Conservation (phyloP, 1,140 invertebrate genomes). For the Rhynchophorus ferrugineus region DNA sequence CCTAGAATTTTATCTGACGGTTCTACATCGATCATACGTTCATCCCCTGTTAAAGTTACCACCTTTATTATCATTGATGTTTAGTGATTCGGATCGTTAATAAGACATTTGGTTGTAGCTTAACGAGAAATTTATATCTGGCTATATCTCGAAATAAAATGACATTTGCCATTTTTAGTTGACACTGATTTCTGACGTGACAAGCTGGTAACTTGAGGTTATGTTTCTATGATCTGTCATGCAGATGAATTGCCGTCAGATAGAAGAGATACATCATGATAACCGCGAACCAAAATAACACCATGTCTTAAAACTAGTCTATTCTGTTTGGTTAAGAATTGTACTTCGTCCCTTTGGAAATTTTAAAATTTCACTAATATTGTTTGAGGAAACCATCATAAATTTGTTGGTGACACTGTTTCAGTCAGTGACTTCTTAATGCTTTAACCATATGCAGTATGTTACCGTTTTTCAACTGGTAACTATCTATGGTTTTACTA, state of each 20-base stretch:
- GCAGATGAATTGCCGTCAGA: background rate
- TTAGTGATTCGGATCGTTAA: background rate
- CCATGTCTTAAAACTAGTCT: background rate
- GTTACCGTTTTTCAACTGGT: slow-evolving; percentile 31
- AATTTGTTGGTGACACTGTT: background rate
- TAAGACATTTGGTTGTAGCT: background rate
- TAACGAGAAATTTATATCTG: background rate
- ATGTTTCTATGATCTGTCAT: background rate
- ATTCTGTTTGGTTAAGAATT: background rate
- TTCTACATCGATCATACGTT: slow-evolving; percentile 34
- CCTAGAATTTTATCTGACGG: slow-evolving; percentile 30
- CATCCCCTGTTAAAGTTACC: slow-evolving; percentile 32
- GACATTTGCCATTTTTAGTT: background rate
- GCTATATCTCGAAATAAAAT: too few relatives aligned
- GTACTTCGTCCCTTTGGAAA: background rate
- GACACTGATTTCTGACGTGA: background rate
- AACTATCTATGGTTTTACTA: slow-evolving; percentile 30
- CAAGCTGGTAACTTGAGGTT: background rate
- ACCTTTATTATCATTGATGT: slow-evolving; percentile 33
- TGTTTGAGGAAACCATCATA: background rate
- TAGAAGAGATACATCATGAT: slow-evolving; percentile 10
- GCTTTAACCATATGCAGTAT: slow-evolving; percentile 32
- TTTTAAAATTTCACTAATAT: background rate
- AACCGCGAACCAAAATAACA: slow-evolving; percentile 3
- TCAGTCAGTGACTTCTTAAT: slow-evolving; percentile 22